Base-by-base conservation (phyloP, 1,140 invertebrate species). In the Drosophila parabipectinata region DNA sequence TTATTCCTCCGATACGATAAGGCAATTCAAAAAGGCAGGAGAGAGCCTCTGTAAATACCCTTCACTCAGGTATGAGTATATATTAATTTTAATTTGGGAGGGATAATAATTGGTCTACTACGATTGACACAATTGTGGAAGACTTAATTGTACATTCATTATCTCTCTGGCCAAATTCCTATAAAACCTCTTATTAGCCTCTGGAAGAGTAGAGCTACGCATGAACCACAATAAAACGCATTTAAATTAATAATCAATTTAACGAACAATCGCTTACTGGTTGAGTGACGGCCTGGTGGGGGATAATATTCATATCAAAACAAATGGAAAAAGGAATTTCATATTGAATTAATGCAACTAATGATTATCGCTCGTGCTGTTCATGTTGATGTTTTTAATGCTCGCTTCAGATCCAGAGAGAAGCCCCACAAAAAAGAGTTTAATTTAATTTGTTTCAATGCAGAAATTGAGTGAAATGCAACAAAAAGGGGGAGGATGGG, bases 171-270 rank as follows among this genome's bases (percentile, higher is more conserved):
- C 15, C 15, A 4, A 12, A 39, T 9, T 12, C 3, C n/a, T 4
- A 0, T 9, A 0, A 47, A 26, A 47, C 41, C 34, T 50, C 48
- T 66, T 28, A 51, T 21, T 24, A 15, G 21, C 21, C 21, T 39
- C 24, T 3, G 47, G 52, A 18, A 52, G 28, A n/a, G 64, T 37
- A 47, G 21, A 9, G n/a, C 9, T 14, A n/a, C 59, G 24, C 41
- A 15, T 48, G 32, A 47, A 55, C 8, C 21, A 10, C 30, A 45
- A 69, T 59, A 61, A 59, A 81, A 67, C 52, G 73, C 51, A 78
- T 87, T 87, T 85, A 81, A 85, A 87, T 81, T 78, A 77, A 87
- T 85, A 81, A 85, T 71, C 78, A 77, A 77, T 87, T 85, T 85
- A 85, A 84, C 66, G 55, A 52, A 73, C 59, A 77, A 74, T 55